Evolutionary conservation across 2,888 invertebrate species (phyloP), one percentile per base, ranked within the genome.

Genomic region (Eugnorisma glareosa): DNA sequence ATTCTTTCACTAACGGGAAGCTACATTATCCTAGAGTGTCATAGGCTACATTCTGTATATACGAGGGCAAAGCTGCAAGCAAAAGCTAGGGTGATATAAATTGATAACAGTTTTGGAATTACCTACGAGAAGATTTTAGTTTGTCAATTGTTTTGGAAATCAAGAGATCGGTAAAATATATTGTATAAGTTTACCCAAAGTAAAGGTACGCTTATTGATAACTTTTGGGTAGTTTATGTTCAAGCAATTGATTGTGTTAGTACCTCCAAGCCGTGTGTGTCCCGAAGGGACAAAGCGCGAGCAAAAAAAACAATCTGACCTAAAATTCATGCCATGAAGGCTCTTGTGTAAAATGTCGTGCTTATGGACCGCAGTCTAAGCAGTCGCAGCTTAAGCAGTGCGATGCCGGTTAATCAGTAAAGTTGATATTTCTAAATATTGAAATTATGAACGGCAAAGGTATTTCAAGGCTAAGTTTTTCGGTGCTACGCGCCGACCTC

Each of bases 21-120:
- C 8, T 3, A 2, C 8, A 21, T 48, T 21, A 48, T 21, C 8
- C 48, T 18, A 21, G 48, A 48, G 21, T 48, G 21, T 48, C 48
- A 21, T 21, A 48, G 2, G 1, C 10, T 48, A 48, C 24, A 48
- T 10, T 48, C 24, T 21, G 48, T 48, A 24, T 3, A 48, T 48
- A 48, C 24, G 2, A 24, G 3, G 24, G 48, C 48, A 2, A 48
- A 48, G 24, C 24, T 10, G 24, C 24, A 8, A 24, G 48, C 21
- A 48, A 24, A 48, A 8, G 48, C 48, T 10, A 48, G 10, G 8
- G 45, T 51, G 6, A 18, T 48, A 71, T 35, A 71, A 35, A 35
- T 3, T 40, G 67, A 45, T 54, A 51, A 68, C 64, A 45, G n/a
- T 66, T 75, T 11, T n/a, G 28, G n/a, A 57, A 59, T 31, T n/a